Base-by-base conservation (phyloP, 2,113 vertebrate species). In the Carettochelys insculpta region DNA sequence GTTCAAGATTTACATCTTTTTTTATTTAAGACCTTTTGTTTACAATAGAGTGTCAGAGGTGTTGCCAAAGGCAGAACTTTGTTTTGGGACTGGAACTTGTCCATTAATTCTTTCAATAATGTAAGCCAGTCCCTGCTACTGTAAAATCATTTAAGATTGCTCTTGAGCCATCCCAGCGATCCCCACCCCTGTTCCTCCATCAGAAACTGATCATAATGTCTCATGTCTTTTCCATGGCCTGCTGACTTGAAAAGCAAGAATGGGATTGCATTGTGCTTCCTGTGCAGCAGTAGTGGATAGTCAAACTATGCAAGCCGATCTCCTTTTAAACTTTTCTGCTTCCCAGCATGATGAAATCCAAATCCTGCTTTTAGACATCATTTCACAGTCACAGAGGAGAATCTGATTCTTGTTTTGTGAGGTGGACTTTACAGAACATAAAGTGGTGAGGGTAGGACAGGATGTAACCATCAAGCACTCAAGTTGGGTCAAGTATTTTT, bases 271-370 rank as follows among this genome's bases (percentile, higher is more conserved):
- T 2, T 75, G 25, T 38, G 13, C 45, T 10, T 38, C 31, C 20
- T 11, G 0, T 22, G 7, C 0, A 0, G 10, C 2, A 52, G 58
- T 43, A 53, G 73, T 77, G 45, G 24, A 27, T 22, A 0, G 20
- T n/a, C 53, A 24, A 27, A 4, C 53, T 9, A 34, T 12, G 5
- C 43, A 54, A 13, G 5, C 56, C n/a, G 4, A 1, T 25, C 17
- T 58, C 80, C 52, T 87, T 90, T 83, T 43, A 38, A 5, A 10
- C n/a, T 81, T 31, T 7, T 50, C 78, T 7, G 0, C 68, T 5
- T 47, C 81, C 6, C 87, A 34, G 52, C 12, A 34, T 4, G 10
- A 27, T 13, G 25, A 75, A 45, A 56, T 22, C 11, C 53, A 79
- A 58, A 53, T 38, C 12, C 34, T 3, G 3, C 13, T 41, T 31